Evolutionary conservation across 1,140 invertebrate genomes (phyloP).

Genomic region (Leptoteleia sp.): DNA sequence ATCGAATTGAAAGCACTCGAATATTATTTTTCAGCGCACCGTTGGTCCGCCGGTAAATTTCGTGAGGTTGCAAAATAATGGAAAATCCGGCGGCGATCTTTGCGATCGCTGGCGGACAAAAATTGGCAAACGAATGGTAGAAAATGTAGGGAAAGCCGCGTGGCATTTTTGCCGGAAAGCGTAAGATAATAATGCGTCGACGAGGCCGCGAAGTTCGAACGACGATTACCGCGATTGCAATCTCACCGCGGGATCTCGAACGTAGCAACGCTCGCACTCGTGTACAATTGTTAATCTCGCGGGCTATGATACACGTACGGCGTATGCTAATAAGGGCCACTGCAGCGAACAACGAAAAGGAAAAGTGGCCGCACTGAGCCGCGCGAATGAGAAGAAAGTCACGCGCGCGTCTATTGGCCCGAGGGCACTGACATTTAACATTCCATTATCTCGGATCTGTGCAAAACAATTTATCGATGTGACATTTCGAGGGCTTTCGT

Average conservation of each 20-base stretch:
- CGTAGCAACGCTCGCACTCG: conserved; percentile 16
- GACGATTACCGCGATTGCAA: conserved; percentile 24
- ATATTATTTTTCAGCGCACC: not conserved
- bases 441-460: conserved; percentile 59
- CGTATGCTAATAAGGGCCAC: conserved; percentile 60
- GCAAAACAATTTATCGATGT: conserved; percentile 62
- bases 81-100: conserved; percentile 13
- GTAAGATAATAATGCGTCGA: conserved; percentile 19
- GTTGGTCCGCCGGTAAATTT: too few relatives aligned
- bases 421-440: conserved; percentile 62
- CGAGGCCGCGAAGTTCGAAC: not conserved
- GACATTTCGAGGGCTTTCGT: conserved; percentile 65
- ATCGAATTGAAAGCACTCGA: too few relatives aligned
- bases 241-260: conserved; percentile 26
- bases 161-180: conserved; percentile 8
- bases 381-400: conserved; percentile 60
- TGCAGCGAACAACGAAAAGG: conserved; percentile 30
- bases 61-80: conserved; percentile 2
- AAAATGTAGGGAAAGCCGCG: conserved; percentile 16
- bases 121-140: conserved; percentile 1
- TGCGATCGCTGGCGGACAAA: conserved; percentile 12
- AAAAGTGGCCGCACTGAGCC: conserved; percentile 34
- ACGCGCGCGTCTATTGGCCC: conserved; percentile 48
- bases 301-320: conserved; percentile 13
- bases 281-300: conserved; percentile 36